Base-by-base conservation (phyloP, 2,797 vertebrate species). In the Neosalanx taihuensis region DNA sequence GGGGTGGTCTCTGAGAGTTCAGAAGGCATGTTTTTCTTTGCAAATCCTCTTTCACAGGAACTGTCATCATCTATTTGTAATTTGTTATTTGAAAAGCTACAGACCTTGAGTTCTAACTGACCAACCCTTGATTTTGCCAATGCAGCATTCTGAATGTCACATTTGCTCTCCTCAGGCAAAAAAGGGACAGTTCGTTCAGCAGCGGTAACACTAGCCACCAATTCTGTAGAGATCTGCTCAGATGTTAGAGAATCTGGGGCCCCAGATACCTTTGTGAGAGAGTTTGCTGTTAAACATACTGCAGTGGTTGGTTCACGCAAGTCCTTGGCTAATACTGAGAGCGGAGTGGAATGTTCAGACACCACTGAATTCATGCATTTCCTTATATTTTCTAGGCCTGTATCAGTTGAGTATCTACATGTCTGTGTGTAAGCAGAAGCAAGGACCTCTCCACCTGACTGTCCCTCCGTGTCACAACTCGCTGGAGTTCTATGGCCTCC, bases 141-240 rank as follows among this genome's bases (percentile, higher is more conserved):
- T 41, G 37, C 37, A 76, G 71, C 20, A 73, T 53, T 53, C 51
- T n/a, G 18, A 3, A 53, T 37, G 69, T 15, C 73, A 57, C 73
- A 41, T 63, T 68, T 72, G 31, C 71, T 62, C 46, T 80, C 72
- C 29, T 30, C 41, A 17, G 37, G 26, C 26, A 59, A 20, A 29
- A 64, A 41, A 29, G 80, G 66, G 51, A 41, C 29, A 71, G 76
- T 82, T 80, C 3, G 69, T 57, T 88, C 83, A 57, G 86, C 88
- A 0, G 91, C 87, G 62, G 88, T 88, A 64, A 90, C 85, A 74
- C 86, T 89, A 51, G 90, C 81, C 67, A 91, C 89, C 53, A 91
- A 72, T 76, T 90, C 90, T 75, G 84, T 72, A 35, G 89, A 82
- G 35, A 85, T 79, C 64, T 91, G 82, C 72, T 83, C 85, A 71